Evolutionary conservation across 2,113 vertebrate species (phyloP).

Genomic region (Amia ocellicauda): DNA sequence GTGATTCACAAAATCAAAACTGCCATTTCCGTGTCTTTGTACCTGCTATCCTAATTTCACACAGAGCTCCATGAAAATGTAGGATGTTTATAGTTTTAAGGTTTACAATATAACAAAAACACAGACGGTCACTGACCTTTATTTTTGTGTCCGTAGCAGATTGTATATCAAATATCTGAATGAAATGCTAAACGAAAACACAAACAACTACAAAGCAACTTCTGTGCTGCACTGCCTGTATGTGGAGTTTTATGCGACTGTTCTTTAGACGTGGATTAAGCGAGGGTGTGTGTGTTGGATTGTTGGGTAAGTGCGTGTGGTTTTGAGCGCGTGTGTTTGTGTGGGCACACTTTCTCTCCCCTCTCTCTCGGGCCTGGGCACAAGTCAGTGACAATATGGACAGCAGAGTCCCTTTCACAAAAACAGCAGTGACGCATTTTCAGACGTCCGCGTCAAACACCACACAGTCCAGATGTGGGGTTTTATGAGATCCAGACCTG

Average conservation of each 20-base stretch:
- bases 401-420: constrained; percentile 43
- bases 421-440: constrained; percentile 45
- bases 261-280: constrained; percentile 39
- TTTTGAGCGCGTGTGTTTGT: background rate
- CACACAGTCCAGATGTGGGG: constrained; percentile 44
- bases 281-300: too few relatives aligned
- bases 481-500: constrained; percentile 57
- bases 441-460: constrained; percentile 25
- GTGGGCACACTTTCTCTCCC: constrained; percentile 19
- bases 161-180: too few relatives aligned
- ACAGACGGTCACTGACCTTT: too few relatives aligned
- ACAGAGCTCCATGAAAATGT: too few relatives aligned
- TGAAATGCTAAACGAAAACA: too few relatives aligned
- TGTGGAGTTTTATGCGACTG: constrained; percentile 13
- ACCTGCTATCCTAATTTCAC: too few relatives aligned
- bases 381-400: constrained; percentile 46
- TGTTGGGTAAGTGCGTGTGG: background rate
- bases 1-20: too few relatives aligned
- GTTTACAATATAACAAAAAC: too few relatives aligned
- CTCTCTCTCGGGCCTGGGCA: constrained; percentile 45
- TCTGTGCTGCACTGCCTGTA: constrained; percentile 29
- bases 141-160: too few relatives aligned
- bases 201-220: too few relatives aligned
- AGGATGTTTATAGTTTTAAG: too few relatives aligned
- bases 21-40: too few relatives aligned